A percentile compares a stretch with the other conserved stretches of the same genome.
Conservation (phyloP, 2,888 invertebrate genomes). For the Lepetodrilus schrolli region DNA sequence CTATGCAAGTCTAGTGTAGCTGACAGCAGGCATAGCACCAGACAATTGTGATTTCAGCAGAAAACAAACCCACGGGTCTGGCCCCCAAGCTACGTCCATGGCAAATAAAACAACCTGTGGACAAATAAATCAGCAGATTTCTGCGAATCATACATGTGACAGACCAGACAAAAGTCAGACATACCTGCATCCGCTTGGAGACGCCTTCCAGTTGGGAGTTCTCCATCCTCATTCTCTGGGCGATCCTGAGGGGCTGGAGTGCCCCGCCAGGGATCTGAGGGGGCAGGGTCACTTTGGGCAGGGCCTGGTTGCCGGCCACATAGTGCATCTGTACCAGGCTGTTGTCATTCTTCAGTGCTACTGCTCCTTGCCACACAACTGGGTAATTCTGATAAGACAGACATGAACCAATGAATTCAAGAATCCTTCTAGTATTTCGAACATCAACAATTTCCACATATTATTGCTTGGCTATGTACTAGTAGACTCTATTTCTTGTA, state of each 20-base stretch:
- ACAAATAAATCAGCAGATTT: no score
- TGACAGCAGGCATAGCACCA: no score
- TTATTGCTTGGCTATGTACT: no score
- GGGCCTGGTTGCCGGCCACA: slow-evolving; percentile 92
- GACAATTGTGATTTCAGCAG: no score
- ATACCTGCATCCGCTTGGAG: slow-evolving; percentile 90
- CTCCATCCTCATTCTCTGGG: slow-evolving; percentile 97
- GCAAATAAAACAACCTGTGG: no score
- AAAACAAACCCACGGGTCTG: no score
- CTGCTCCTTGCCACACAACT: slow-evolving; percentile 96
- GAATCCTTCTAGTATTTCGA: no score
- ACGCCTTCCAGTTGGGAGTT: slow-evolving; percentile 96
- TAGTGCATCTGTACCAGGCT: slow-evolving; percentile 99
- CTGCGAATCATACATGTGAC: no score
- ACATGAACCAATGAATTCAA: no score
- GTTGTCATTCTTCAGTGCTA: slow-evolving; percentile 96
- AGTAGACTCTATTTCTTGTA: background rate
- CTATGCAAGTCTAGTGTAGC: no score
- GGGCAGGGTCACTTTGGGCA: slow-evolving; percentile 91
- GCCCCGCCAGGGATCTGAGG: slow-evolving; percentile 61
- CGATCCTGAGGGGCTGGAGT: slow-evolving; percentile 83
- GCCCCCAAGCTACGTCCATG: no score
- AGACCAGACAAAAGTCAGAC: slow-evolving; percentile 30
- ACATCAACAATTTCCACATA: no score
- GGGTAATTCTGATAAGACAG: slow-evolving; percentile 86